Evolutionary conservation across 2,797 vertebrate species (phyloP), one percentile per base, ranked within the genome.

Genomic region (Pangasius mekongensis): DNA sequence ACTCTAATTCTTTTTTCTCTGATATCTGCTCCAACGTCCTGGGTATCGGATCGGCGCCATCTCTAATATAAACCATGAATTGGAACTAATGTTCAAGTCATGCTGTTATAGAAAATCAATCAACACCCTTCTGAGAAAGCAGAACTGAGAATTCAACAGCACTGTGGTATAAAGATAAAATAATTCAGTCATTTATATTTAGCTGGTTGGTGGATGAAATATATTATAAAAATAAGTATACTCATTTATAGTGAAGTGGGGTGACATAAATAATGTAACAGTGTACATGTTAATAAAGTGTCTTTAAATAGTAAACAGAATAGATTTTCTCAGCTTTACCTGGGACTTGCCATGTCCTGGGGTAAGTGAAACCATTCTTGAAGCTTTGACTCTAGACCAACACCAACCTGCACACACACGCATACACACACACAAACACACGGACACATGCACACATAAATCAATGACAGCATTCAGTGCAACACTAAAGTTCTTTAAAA

Each of bases 361-460:
- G 98, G 97, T 83, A 98, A 96, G 92, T 99, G 98, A 94, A 99
- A 98, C 96, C 98, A 98, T 90, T 99, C 98, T 91, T 99, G 98
- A 47, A 99, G 95, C 76, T 98, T 98, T 71, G 96, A 94, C 93
- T 99, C 98, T 93, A 98, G 96, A 36, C 98, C 98, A 1, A 99
- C 98, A 62, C 98, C 98, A 90, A 99, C 98, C 96, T 97, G 91
- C 18, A 60, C 64, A 73, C 18, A 76, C 24, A 78, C 20, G 36
- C 49, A 71, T 8, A 87, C 39, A 78, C 69, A 52, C 43, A 86
- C 56, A 77, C 14, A 60, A 58, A 77, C 43, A 74, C 33, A 76
- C 24, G 43, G 47, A 82, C 13, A 88, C 39, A 76, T 73, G 39
- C 30, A 73, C 30, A 78, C 47, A 78, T 56, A 73, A 39, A 30